Percentiles rank a stretch among this genome's conserved stretches.
Conservation (phyloP, 30 jellyfish, hydroid and myxozoan species). For the Nemopilema nomurai region DNA sequence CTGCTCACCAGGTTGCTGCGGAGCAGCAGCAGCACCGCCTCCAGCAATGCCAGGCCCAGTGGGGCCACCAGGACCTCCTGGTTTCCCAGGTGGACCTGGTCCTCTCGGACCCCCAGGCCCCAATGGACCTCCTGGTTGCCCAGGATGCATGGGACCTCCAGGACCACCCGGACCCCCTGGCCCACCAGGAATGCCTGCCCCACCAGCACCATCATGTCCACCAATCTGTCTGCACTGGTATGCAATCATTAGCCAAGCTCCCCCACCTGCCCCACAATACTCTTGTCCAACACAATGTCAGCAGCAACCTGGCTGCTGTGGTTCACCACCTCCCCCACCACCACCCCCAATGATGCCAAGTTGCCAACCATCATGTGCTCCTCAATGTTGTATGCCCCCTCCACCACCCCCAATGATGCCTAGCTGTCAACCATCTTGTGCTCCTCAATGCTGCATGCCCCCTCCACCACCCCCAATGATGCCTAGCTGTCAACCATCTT, state of each 20-base stretch:
- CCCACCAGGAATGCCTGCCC: slow-evolving; percentile 90
- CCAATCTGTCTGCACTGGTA: slow-evolving; percentile 89
- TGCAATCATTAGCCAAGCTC: slow-evolving; percentile 59
- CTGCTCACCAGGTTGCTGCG: slow-evolving; percentile 89
- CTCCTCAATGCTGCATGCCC: slow-evolving; percentile 88
- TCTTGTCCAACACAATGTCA: slow-evolving; percentile 89
- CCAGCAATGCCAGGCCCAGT: slow-evolving; percentile 61
- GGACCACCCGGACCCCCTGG: slow-evolving; percentile 90
- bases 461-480: slow-evolving; percentile 77
- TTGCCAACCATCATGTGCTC: slow-evolving; percentile 95
- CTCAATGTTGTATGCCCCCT: slow-evolving; percentile 82
- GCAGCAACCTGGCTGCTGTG: slow-evolving; percentile 88
- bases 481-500: slow-evolving; percentile 83
- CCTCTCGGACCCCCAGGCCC: slow-evolving; percentile 78
- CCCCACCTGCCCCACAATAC: slow-evolving; percentile 72
- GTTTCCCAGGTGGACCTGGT: slow-evolving; percentile 72
- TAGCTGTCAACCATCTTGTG: slow-evolving; percentile 91
- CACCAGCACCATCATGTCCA: slow-evolving; percentile 87
- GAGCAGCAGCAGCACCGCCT: slow-evolving; percentile 55
- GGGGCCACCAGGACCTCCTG: slow-evolving; percentile 85
- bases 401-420: slow-evolving; percentile 89
- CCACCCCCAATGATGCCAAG: slow-evolving; percentile 88
- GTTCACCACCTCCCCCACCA: slow-evolving; percentile 78
- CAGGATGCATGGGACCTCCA: slow-evolving; percentile 80
- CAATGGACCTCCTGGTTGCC: slow-evolving; percentile 71